Conservation (phyloP, 1,140 invertebrate species). For the Orussus abietinus region DNA sequence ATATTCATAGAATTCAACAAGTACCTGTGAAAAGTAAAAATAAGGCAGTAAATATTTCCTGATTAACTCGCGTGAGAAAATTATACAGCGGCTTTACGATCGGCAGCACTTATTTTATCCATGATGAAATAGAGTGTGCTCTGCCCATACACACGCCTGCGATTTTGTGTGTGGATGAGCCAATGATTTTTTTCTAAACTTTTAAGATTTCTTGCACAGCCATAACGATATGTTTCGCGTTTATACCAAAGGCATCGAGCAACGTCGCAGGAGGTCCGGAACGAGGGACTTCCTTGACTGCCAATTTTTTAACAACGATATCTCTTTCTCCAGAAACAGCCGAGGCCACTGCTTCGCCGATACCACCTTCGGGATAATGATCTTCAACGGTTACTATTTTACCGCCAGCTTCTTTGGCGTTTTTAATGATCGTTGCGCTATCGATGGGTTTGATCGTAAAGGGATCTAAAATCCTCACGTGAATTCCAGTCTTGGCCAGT, state of each 20-base stretch:
- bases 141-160: too few relatives aligned
- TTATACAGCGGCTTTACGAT: too few relatives aligned
- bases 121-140: too few relatives aligned
- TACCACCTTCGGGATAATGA: constrained; percentile 92
- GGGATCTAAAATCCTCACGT: constrained; percentile 82
- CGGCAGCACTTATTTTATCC: too few relatives aligned
- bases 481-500: constrained; percentile 66
- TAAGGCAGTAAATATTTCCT: too few relatives aligned
- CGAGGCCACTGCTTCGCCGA: constrained; percentile 90
- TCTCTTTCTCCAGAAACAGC: constrained; percentile 71
- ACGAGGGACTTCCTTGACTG: constrained; percentile 82
- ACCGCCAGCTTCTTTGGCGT: constrained; percentile 78
- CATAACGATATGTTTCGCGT: constrained; percentile 71
- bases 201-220: constrained; percentile 66
- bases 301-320: constrained; percentile 79
- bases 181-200: too few relatives aligned
- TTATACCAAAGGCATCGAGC: constrained; percentile 86
- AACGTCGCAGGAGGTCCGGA: constrained; percentile 85
- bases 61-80: too few relatives aligned
- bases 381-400: constrained; percentile 92
- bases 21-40: too few relatives aligned
- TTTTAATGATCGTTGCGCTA: constrained; percentile 66
- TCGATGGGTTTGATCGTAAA: constrained; percentile 98
- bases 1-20: too few relatives aligned
- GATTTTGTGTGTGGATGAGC: too few relatives aligned